Evolutionary conservation across 2,113 vertebrate genomes (phyloP), one percentile per base, ranked within the genome.

Genomic region (Eulemur macaco): DNA sequence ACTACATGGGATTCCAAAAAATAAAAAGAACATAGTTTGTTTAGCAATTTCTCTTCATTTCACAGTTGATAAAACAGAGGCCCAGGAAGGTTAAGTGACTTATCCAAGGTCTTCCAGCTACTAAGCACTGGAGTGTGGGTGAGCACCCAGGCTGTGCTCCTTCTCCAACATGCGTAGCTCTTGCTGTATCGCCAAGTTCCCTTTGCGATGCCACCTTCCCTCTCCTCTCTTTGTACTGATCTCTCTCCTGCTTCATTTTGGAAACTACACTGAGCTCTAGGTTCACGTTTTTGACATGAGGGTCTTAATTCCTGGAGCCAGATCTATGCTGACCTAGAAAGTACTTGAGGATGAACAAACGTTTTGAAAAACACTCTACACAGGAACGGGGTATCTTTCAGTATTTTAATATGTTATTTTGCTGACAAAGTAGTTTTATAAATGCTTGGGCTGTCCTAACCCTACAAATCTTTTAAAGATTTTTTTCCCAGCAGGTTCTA

Each of bases 391-490:
- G 4, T 37, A 11, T 58, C 29, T 85, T 78, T 93, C 39, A 21
- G 15, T 13, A 85, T 64, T 96, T 85, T 91, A n/a, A 47, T 64
- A 76, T 89, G 86, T 83, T 58, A 78, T 86, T 95, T 85, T 90
- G 39, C 37, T 50, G 78, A 17, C 45, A 54, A 71, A 81, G 83
- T 39, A 47, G 29, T 94, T 95, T 95, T 66, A 52, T n/a, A 73
- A 94, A 95, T 14, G 4, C 8, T 69, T 95, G 64, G 54, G 17
- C n/a, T 86, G 78, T 80, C 64, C 39, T 80, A 96, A 89, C 29
- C 37, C 39, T 74, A 39, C 14, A 42, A 45, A 86, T 88, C 29
- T 92, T 88, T 63, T 29, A 69, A 77, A 96, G 71, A 64, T 34
- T 17, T 31, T 11, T 31, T 50, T 8, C 13, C 34, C 12, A 64